Evolutionary conservation across 35 echinoderm and acorn worm genomes (phyloP).

Genomic region (Eucidaris tribuloides): DNA sequence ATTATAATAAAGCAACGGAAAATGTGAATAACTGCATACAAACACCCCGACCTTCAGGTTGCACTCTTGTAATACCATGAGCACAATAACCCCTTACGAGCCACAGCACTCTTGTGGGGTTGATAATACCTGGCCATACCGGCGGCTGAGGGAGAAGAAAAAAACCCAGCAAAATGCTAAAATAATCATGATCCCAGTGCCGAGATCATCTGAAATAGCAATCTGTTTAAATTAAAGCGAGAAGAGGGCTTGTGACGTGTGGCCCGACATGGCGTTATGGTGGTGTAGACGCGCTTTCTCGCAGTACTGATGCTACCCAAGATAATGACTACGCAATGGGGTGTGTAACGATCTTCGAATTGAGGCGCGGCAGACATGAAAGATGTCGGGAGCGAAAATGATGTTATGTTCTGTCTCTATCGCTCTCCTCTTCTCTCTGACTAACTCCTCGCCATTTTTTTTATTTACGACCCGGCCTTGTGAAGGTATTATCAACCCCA

Average conservation of each 20-base stretch:
- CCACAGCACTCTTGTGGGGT: no score
- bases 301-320: not conserved
- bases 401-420: not conserved
- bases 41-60: no score
- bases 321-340: slow-evolving; percentile 15
- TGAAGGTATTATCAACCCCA: no score
- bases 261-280: slow-evolving; percentile 12
- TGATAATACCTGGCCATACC: no score
- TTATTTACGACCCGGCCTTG: not conserved
- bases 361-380: slow-evolving; percentile 11
- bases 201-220: slow-evolving; percentile 4
- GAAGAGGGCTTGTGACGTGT: no score
- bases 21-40: no score
- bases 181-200: slow-evolving; percentile 6
- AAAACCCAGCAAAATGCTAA: not conserved
- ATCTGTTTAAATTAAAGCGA: slow-evolving; percentile 22
- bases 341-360: slow-evolving; percentile 5
- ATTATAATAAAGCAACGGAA: no score
- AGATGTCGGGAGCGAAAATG: not conserved
- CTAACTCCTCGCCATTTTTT: not conserved
- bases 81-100: no score
- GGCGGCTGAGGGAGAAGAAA: no score
- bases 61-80: no score
- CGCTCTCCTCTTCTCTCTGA: not conserved
- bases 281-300: slow-evolving; percentile 29